phyloP scores from a whole-genome alignment of 1,140 invertebrate species.

The Aplysia californica region DNA sequence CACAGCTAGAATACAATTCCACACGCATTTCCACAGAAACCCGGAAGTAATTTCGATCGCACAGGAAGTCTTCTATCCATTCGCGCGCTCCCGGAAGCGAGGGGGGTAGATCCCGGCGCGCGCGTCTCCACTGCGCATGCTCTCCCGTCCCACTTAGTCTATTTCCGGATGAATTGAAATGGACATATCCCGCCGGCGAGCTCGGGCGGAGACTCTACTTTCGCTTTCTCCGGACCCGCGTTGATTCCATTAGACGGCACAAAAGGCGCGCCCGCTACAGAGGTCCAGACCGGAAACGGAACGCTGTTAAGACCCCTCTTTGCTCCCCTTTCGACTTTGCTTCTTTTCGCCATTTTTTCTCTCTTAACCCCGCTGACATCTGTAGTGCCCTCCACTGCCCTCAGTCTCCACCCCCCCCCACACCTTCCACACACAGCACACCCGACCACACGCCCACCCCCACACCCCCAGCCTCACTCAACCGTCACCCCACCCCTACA shows the following conservation, averaged over 20 bases:
- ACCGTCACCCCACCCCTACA: no score
- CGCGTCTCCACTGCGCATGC: constrained; percentile 20
- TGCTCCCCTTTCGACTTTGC: neutral
- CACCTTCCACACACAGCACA: no score
- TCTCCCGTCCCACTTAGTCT: constrained; percentile 26
- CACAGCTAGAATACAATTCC: constrained; percentile 25
- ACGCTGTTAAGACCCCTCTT: constrained; percentile 22
- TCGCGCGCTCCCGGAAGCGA: constrained; percentile 25
- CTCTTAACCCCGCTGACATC: neutral
- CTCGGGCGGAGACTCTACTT: constrained; percentile 23
- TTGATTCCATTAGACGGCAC: constrained; percentile 28
- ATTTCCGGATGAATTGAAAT: constrained; percentile 29
- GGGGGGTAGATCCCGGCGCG: constrained; percentile 22
- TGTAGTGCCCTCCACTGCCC: neutral
- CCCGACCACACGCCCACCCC: no score
- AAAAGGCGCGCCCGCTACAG: neutral
- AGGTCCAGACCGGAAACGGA: constrained; percentile 15
- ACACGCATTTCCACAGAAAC: constrained; percentile 17
- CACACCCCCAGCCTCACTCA: no score
- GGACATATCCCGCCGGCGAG: constrained; percentile 27
- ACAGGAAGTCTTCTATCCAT: constrained; percentile 30
- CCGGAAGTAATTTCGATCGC: constrained; percentile 31
- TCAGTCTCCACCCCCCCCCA: neutral
- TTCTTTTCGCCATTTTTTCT: neutral
- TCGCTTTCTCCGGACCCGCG: constrained; percentile 15